Evolutionary conservation across 1,140 invertebrate genomes (phyloP).

Genomic region (Zaprionus tsacasi): DNA sequence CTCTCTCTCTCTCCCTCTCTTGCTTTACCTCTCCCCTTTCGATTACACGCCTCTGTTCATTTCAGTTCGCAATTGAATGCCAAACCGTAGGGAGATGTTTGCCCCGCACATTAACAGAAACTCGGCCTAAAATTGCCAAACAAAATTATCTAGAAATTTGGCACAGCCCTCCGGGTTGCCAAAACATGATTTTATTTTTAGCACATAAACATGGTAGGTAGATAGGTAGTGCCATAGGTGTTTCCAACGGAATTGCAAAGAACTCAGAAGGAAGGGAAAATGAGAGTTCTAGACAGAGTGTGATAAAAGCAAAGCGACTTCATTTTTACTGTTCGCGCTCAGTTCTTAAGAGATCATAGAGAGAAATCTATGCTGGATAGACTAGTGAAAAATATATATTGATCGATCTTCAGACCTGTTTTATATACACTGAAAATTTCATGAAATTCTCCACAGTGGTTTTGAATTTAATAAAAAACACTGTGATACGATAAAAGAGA

Average conservation of each 20-base stretch:
- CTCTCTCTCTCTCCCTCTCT: neutral
- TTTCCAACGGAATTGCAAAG: neutral
- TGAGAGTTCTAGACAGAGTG: too few relatives aligned
- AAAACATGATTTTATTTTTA: neutral
- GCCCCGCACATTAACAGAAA: constrained; percentile 11
- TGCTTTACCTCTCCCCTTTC: neutral
- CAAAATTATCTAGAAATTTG: constrained; percentile 27
- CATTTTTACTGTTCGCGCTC: too few relatives aligned
- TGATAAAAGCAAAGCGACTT: too few relatives aligned
- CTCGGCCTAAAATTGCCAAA: constrained; percentile 2
- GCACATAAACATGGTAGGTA: neutral
- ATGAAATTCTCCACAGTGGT: too few relatives aligned
- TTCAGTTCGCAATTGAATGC: constrained; percentile 26
- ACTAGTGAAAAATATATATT: too few relatives aligned
- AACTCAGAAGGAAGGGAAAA: neutral
- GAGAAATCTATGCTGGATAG: too few relatives aligned
- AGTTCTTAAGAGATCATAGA: too few relatives aligned
- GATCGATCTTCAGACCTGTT: too few relatives aligned
- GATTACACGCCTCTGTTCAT: neutral
- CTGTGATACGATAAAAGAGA: too few relatives aligned
- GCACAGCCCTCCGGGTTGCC: constrained; percentile 3
- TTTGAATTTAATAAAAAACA: too few relatives aligned
- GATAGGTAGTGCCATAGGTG: neutral
- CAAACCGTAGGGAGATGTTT: constrained; percentile 17
- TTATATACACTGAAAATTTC: too few relatives aligned